A percentile compares a stretch with the other conserved stretches of the same genome.
Evolutionary conservation across 37 sponge, comb jelly and placozoan genomes (phyloP).

Genomic region (Hormiphora californensis): DNA sequence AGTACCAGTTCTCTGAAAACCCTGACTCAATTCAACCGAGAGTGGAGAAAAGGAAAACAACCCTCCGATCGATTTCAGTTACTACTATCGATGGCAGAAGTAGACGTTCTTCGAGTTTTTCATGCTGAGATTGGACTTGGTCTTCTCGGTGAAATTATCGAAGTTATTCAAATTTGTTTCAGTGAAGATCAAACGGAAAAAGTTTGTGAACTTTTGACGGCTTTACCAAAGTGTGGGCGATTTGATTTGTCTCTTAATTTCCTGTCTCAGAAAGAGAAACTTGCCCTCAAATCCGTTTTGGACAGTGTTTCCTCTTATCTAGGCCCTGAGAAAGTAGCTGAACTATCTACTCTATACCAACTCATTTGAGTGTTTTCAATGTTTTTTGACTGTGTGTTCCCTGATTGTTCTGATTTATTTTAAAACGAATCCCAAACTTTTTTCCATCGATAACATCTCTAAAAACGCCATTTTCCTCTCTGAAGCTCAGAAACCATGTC

Average conservation of each 20-base stretch:
- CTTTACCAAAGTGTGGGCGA: conserved; percentile 27
- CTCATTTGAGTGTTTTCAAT: no score
- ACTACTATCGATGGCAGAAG: neutral
- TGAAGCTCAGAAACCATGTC: no score
- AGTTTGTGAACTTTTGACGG: neutral
- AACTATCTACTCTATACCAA: no score
- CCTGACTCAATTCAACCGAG: neutral
- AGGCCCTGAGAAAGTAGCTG: no score
- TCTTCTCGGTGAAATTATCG: conserved; percentile 1
- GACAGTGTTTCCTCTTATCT: neutral
- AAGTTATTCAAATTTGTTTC: neutral
- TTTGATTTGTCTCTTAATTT: conserved; percentile 28
- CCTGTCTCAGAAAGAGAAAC: neutral
- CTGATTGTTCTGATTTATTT: no score
- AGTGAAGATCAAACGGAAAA: neutral
- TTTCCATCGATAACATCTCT: no score
- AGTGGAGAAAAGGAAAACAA: conserved; percentile 6
- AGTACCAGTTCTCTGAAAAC: neutral
- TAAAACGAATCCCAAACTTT: no score
- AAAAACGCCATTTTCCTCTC: no score
- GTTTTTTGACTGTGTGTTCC: no score
- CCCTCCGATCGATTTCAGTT: neutral
- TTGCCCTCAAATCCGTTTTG: neutral
- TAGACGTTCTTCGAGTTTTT: neutral
- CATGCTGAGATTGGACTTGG: conserved; percentile 34